phyloP scores from a whole-genome alignment of 2,113 vertebrate species.

The Thomomys bottae region DNA sequence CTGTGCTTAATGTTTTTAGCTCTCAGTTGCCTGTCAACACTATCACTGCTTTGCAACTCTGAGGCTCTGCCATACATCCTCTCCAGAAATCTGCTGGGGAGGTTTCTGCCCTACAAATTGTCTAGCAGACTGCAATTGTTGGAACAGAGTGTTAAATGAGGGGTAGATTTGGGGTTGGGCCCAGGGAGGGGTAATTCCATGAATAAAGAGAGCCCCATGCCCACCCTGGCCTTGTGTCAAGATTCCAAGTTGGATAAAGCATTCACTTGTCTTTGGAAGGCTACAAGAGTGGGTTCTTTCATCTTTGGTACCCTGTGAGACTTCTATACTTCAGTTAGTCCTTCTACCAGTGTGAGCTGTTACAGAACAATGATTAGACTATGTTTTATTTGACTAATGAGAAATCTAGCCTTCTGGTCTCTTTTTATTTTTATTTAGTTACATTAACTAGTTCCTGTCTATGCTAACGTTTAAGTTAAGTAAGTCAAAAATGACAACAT shows the following conservation, averaged over 20 bases:
- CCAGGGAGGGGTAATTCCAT: background rate
- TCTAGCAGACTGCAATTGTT: background rate
- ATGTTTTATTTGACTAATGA: background rate
- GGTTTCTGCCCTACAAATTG: background rate
- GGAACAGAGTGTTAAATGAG: background rate
- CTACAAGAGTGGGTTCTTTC: background rate
- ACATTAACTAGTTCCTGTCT: background rate
- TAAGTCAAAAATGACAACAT: background rate
- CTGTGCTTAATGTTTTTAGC: background rate
- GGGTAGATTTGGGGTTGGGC: background rate
- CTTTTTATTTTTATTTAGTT: background rate
- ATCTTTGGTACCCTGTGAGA: background rate
- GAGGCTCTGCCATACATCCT: background rate
- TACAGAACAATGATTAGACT: background rate
- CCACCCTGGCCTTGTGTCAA: background rate
- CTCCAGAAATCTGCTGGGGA: background rate
- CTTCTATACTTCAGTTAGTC: background rate
- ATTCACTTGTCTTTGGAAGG: background rate
- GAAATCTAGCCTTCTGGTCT: background rate
- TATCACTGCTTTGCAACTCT: accelerated
- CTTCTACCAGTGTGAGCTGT: slow-evolving; percentile 2
- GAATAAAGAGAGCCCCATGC: background rate
- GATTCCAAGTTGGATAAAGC: background rate
- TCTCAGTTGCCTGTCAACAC: background rate
- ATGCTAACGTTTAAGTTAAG: too few species aligned